Percentiles rank a stretch among this genome's conserved stretches.
Conservation (phyloP, 1,140 invertebrate species). For the Drosophila prosaltans region DNA sequence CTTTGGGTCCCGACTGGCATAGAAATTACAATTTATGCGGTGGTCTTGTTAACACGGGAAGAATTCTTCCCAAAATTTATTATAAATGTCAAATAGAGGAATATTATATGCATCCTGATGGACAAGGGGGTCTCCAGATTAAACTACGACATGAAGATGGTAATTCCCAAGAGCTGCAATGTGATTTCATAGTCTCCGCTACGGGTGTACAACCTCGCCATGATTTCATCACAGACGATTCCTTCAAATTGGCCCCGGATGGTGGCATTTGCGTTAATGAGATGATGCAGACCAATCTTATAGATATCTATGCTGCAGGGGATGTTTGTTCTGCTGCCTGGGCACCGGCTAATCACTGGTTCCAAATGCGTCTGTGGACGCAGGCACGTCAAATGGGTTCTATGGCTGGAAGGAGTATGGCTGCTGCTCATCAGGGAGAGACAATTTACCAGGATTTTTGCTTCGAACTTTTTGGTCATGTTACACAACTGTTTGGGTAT, state of each 20-base stretch:
- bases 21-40: conserved; percentile 87
- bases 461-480: conserved; percentile 98
- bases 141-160: conserved; percentile 53
- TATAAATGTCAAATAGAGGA: conserved; percentile 51
- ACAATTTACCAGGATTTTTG: conserved; percentile 93
- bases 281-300: conserved; percentile 91
- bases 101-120: conserved; percentile 10
- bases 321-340: conserved; percentile 94
- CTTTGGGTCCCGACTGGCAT: conserved; percentile 98
- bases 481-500: conserved; percentile 97
- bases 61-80: conserved; percentile 47
- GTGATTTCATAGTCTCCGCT: conserved; percentile 97
- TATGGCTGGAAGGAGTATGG: conserved; percentile 96
- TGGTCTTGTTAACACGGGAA: conserved; percentile 7
- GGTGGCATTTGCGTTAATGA: conserved; percentile 92
- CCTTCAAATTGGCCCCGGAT: conserved; percentile 87
- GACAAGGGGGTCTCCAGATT: conserved; percentile 7
- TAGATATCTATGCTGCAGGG: conserved; percentile 95
- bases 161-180: conserved; percentile 82
- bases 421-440: conserved; percentile 86
- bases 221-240: conserved; percentile 84
- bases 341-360: conserved; percentile 93
- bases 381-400: conserved; percentile 98
- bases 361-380: conserved; percentile 98
- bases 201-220: conserved; percentile 94